A percentile compares a stretch with the other conserved stretches of the same genome.
These are phyloP conservation scores for Sternarchorhynchus goeldii DNA, from an alignment of 2,797 vertebrate species.

Conservation along the genomic window DNA sequence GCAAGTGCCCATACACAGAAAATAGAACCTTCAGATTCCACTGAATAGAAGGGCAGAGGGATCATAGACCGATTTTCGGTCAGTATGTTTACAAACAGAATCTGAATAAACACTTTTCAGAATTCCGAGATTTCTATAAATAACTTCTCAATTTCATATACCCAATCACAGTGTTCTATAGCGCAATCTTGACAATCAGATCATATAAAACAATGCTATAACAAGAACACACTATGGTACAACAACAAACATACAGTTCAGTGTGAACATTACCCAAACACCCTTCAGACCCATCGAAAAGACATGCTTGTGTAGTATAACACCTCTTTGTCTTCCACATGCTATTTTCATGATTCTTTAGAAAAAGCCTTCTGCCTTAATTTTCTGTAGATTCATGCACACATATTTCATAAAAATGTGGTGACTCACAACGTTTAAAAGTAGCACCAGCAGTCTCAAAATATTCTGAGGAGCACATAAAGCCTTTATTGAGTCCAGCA, in stretches of 20 bases:
- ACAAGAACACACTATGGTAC: neutral
- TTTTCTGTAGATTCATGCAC: neutral
- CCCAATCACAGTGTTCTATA: neutral
- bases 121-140: neutral
- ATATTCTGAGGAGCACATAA: slow-evolving; percentile 19
- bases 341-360: neutral
- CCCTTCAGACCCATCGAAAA: neutral
- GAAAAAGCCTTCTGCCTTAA: slow-evolving; percentile 1
- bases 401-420: slow-evolving; percentile 7
- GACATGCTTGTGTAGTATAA: neutral
- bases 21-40: slow-evolving; percentile 24
- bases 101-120: neutral
- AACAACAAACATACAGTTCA: neutral
- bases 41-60: neutral
- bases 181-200: neutral
- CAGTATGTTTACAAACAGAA: neutral
- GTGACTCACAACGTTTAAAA: slow-evolving; percentile 33
- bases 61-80: neutral
- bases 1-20: slow-evolving; percentile 56
- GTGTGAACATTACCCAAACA: neutral
- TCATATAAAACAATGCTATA: too few relatives aligned
- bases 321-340: neutral
- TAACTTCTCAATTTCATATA: neutral
- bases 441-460: slow-evolving; percentile 12
- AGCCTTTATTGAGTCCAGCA: slow-evolving; percentile 20